phyloP scores from a whole-genome alignment of 2,797 vertebrate genomes.

The Graptemys geographica region DNA sequence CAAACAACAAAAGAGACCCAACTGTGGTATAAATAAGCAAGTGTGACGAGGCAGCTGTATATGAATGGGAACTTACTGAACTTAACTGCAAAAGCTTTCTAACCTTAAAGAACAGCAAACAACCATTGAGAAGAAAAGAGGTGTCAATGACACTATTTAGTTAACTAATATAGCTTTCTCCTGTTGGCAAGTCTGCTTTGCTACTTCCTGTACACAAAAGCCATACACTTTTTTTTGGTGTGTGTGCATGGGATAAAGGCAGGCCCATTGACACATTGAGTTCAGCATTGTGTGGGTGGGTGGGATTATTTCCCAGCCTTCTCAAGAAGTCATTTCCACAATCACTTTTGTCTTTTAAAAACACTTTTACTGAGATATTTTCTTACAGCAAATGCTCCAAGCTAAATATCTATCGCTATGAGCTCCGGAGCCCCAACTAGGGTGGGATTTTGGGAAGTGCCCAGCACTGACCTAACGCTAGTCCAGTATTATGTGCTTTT shows the following conservation, averaged over 20 bases:
- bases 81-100: neutral
- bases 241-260: neutral
- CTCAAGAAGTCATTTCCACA: neutral
- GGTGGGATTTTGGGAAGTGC: neutral
- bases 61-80: fast-evolving
- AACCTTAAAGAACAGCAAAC: neutral
- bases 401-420: neutral
- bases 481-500: neutral
- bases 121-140: neutral
- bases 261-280: neutral
- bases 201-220: neutral
- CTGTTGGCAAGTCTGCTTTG: neutral
- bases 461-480: neutral
- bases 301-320: neutral
- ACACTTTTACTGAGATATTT: neutral
- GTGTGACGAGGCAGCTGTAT: neutral
- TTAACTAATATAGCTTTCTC: neutral
- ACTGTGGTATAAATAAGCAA: fast-evolving
- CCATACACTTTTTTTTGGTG: neutral
- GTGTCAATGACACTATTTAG: neutral
- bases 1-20: neutral
- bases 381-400: neutral
- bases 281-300: fast-evolving
- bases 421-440: neutral
- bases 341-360: neutral